Evolutionary conservation across 1,140 invertebrate species (phyloP).

Genomic region (Hyposmocoma kahamanoa): DNA sequence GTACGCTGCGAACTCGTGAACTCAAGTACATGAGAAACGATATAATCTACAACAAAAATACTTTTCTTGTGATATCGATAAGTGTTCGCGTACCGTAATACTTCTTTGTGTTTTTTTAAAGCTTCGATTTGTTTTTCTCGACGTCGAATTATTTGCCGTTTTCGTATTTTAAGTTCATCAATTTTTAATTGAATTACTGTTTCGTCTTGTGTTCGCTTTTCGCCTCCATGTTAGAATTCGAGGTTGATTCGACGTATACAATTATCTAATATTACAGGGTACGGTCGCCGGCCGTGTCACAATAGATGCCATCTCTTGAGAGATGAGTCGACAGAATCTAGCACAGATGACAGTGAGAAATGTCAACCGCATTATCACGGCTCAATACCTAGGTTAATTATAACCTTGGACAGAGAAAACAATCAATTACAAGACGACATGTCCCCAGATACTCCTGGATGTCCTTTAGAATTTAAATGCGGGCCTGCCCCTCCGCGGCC

Average conservation of each 20-base stretch:
- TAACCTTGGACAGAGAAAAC: constrained; percentile 59
- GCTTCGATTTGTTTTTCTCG: constrained; percentile 3
- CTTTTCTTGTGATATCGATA: no score
- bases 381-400: constrained; percentile 58
- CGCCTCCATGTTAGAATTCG: not conserved
- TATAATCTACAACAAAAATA: no score
- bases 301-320: constrained; percentile 43
- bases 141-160: constrained; percentile 13
- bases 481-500: constrained; percentile 22
- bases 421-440: constrained; percentile 52
- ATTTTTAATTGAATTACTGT: constrained; percentile 6
- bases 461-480: constrained; percentile 37
- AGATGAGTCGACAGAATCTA: constrained; percentile 62
- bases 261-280: constrained; percentile 39
- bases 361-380: constrained; percentile 45
- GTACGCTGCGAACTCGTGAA: no score
- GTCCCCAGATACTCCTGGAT: constrained; percentile 55
- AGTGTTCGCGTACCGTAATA: no score
- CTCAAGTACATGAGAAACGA: no score
- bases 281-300: constrained; percentile 41
- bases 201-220: constrained; percentile 9
- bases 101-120: no score
- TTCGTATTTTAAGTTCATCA: constrained; percentile 1
- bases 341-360: constrained; percentile 63
- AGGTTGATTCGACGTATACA: not conserved